Conservation (phyloP, 2,113 vertebrate species). For the Seriola aureovittata region DNA sequence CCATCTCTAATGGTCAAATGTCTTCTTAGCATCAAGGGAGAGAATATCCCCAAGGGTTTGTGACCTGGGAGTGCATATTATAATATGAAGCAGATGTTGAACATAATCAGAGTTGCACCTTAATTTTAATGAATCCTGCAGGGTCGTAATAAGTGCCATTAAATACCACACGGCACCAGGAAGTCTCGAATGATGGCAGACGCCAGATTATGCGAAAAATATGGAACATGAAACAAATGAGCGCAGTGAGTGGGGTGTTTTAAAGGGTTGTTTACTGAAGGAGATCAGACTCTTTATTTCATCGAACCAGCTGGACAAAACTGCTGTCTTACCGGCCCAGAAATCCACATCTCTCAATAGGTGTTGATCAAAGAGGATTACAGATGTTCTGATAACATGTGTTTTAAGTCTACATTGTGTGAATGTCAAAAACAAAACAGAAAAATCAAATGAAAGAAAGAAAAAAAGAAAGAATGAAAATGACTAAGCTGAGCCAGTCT, state of each 20-base stretch:
- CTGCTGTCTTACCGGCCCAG: not conserved
- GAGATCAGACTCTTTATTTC: not conserved
- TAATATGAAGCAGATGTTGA: conserved; percentile 72
- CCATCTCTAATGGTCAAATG: conserved; percentile 68
- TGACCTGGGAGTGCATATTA: conserved; percentile 61
- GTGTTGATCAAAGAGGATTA: not conserved
- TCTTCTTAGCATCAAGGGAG: conserved; percentile 52
- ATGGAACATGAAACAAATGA: conserved; percentile 17
- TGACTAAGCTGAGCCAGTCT: conserved; percentile 7
- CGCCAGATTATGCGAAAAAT: conserved; percentile 16
- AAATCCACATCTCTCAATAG: not conserved
- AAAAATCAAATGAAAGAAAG: not conserved
- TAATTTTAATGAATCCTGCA: conserved; percentile 70
- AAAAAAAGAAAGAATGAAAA: not conserved
- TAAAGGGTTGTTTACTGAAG: not conserved
- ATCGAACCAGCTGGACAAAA: not conserved
- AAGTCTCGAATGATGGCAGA: not conserved
- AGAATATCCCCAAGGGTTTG: conserved; percentile 46
- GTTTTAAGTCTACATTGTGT: not conserved
- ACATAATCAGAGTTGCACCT: conserved; percentile 71
- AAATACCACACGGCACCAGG: conserved; percentile 42
- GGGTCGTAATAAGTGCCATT: conserved; percentile 56
- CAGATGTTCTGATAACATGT: not conserved
- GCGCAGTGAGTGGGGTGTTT: not conserved
- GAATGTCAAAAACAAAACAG: not conserved